Conservation (phyloP, 2,888 invertebrate genomes). For the Seira sanloemensis region DNA sequence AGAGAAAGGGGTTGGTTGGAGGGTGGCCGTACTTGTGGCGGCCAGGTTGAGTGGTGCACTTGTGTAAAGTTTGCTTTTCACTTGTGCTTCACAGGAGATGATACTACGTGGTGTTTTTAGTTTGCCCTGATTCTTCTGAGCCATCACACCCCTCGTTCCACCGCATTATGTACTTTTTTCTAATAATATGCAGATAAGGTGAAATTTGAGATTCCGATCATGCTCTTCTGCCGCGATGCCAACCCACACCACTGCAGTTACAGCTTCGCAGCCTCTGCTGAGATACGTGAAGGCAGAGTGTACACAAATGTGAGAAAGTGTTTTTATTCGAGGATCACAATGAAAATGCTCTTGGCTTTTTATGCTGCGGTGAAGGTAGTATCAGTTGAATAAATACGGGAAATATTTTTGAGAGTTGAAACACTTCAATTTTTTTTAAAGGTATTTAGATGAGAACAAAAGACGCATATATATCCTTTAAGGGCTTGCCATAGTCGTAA, state of each 20-base stretch:
- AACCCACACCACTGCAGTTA: background rate
- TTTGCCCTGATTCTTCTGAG: too few species aligned
- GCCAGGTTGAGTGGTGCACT: background rate
- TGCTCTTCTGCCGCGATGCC: background rate
- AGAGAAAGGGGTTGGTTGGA: background rate
- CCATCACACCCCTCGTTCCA: too few species aligned
- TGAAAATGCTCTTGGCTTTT: background rate
- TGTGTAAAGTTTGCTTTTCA: background rate
- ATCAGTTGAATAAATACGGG: background rate
- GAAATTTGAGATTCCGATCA: slow-evolving; percentile 51
- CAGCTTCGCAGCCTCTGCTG: background rate
- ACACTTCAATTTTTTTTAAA: background rate
- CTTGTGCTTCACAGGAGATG: background rate
- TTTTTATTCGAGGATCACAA: background rate
- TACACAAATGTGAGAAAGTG: background rate
- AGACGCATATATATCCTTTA: too few species aligned
- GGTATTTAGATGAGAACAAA: too few species aligned
- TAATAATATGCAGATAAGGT: slow-evolving; percentile 61
- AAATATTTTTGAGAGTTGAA: background rate
- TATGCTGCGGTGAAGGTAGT: background rate
- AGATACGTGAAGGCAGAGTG: too few species aligned
- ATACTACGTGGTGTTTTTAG: too few species aligned
- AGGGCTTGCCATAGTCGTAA: too few species aligned
- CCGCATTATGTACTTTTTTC: slow-evolving; percentile 26
- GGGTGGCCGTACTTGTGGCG: slow-evolving; percentile 3